These are phyloP conservation scores for Theristicus caerulescens DNA, from an alignment of 2,113 vertebrate species.

Conservation along the genomic window DNA sequence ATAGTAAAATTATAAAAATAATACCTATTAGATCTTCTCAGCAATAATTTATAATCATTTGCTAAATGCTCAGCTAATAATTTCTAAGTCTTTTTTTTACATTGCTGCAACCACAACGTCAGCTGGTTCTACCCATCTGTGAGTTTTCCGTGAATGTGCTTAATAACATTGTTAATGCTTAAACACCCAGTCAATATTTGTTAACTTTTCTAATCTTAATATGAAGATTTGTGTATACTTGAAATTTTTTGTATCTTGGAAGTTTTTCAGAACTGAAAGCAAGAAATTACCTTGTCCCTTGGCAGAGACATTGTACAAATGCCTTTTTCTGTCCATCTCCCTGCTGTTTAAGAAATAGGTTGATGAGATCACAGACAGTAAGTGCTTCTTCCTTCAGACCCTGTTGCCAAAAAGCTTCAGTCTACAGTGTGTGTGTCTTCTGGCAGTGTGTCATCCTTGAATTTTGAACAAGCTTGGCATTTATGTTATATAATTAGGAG, in stretches of 20 bases:
- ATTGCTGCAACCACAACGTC: background rate
- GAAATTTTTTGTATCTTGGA: background rate
- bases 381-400: background rate
- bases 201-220: background rate
- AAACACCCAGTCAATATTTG: background rate
- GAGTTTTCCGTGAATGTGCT: background rate
- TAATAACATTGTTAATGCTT: background rate
- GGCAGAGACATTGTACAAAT: background rate
- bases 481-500: constrained; percentile 59
- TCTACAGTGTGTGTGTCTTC: constrained; percentile 26
- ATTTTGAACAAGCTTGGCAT: constrained; percentile 56
- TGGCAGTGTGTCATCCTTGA: constrained; percentile 17
- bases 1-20: background rate
- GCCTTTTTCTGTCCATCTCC: background rate
- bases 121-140: background rate
- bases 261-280: background rate
- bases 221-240: background rate
- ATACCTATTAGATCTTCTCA: background rate
- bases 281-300: background rate
- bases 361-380: constrained; percentile 12
- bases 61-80: background rate
- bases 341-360: background rate
- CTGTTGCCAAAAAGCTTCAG: constrained; percentile 30
- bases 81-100: background rate
- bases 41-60: background rate